Evolutionary conservation across 2,797 vertebrate species (phyloP).

Genomic region (Alosa sapidissima): DNA sequence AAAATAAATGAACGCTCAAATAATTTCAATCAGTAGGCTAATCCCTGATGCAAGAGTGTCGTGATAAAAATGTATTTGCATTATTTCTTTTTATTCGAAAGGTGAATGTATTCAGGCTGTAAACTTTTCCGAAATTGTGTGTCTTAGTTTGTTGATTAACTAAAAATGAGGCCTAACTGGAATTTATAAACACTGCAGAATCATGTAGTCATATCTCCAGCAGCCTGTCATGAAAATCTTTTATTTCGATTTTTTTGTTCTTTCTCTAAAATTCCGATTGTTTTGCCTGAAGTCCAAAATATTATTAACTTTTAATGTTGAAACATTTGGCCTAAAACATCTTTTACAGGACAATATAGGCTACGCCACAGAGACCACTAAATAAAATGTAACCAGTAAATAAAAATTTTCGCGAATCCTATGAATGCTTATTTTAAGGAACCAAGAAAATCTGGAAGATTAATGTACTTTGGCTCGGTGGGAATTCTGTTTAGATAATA

Average conservation of each 20-base stretch:
- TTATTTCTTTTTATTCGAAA: neutral
- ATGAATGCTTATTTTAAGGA: neutral
- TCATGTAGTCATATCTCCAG: no score
- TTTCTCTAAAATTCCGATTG: neutral
- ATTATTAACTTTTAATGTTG: no score
- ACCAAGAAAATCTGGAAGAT: neutral
- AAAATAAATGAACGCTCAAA: neutral
- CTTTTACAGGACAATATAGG: neutral
- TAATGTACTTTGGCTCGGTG: constrained; percentile 15
- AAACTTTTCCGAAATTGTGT: neutral
- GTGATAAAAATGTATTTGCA: neutral
- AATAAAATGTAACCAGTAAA: neutral
- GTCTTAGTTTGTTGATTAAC: neutral
- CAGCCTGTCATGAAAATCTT: no score
- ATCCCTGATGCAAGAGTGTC: neutral
- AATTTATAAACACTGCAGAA: neutral
- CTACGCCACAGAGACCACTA: neutral
- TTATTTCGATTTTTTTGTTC: neutral
- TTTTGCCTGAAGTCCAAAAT: neutral
- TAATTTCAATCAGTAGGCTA: neutral
- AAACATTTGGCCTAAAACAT: neutral
- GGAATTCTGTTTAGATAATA: constrained; percentile 43
- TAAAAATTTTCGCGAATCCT: neutral
- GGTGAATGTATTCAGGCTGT: neutral
- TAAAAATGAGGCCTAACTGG: neutral